These are phyloP conservation scores for Crematogaster levior DNA, from an alignment of 2,888 invertebrate species.

Conservation along the genomic window DNA sequence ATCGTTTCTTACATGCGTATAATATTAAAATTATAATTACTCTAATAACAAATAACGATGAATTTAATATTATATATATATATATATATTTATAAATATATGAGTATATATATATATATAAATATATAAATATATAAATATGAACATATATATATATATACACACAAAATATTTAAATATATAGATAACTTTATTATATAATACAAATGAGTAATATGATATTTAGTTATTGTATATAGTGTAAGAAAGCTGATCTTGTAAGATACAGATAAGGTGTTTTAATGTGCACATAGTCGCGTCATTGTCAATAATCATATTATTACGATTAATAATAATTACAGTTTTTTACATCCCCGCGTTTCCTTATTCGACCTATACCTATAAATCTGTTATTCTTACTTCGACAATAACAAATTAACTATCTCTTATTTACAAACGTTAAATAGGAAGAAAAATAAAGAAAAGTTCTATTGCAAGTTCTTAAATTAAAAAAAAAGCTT, in stretches of 20 bases:
- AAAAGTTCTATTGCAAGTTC: neutral
- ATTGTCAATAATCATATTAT: slow-evolving; percentile 86
- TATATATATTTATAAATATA: slow-evolving; percentile 34
- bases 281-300: slow-evolving; percentile 87
- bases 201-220: slow-evolving; percentile 81
- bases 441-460: neutral
- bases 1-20: slow-evolving; percentile 66
- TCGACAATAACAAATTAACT: neutral
- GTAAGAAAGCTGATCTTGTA: slow-evolving; percentile 87
- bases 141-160: slow-evolving; percentile 57
- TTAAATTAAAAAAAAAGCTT: neutral
- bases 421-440: neutral
- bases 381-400: neutral
- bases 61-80: slow-evolving; percentile 77
- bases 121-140: slow-evolving; percentile 67
- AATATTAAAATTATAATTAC: slow-evolving; percentile 69
- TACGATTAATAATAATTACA: slow-evolving; percentile 86
- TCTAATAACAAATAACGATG: slow-evolving; percentile 76
- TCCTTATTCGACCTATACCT: slow-evolving; percentile 24
- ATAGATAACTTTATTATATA: slow-evolving; percentile 83
- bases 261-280: slow-evolving; percentile 87
- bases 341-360: slow-evolving; percentile 81
- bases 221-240: slow-evolving; percentile 86
- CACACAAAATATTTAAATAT: slow-evolving; percentile 74
- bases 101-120: slow-evolving; percentile 62